Evolutionary conservation across 1,140 invertebrate species (phyloP), one percentile per base, ranked within the genome.

Genomic region (Tetragonula clypearis): DNA sequence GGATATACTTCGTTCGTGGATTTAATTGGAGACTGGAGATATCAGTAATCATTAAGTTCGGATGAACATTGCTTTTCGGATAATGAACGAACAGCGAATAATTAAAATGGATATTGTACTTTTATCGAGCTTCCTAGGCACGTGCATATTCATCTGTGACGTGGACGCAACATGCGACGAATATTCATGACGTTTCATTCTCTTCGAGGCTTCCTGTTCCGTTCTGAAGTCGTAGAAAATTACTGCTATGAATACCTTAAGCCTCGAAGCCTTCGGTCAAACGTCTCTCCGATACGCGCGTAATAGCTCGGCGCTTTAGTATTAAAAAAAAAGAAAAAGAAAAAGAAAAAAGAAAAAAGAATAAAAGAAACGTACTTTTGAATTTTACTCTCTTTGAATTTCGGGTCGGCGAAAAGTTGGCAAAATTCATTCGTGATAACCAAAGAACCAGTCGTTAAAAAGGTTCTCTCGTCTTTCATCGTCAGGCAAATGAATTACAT

Each of bases 391-490:
- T 49, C 41, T 49, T 49, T n/a, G 23, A 14, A n/a, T 62, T 30
- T 62, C 23, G 14, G 8, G 41, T 49, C 41, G 41, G 41, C 9
- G 6, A 49, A 14, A 60, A 30, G n/a, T 14, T 15, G 9, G n/a
- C 4, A 35, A 78, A 78, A 78, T 41, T 15, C 12, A 53, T 41
- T 49, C 71, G 9, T 8, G 19, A 14, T 14, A 5, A 9, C 9
- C 26, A 0, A 35, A 12, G 14, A 26, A 35, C 12, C 5, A 11
- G 30, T 30, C 15, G 41, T 17, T n/a, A 65, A 53, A 30, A 14
- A 8, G 8, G 9, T 60, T 60, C 56, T 66, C 2, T 68, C 62
- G 66, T 87, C 56, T 69, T 58, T 81, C 41, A 81, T 86, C 76
- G 5, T 60, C 15, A 2, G 53, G 49, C 2, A 65, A 82, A 71